Evolutionary conservation across 2,888 invertebrate genomes (phyloP).

Genomic region (Nebria brevicollis): DNA sequence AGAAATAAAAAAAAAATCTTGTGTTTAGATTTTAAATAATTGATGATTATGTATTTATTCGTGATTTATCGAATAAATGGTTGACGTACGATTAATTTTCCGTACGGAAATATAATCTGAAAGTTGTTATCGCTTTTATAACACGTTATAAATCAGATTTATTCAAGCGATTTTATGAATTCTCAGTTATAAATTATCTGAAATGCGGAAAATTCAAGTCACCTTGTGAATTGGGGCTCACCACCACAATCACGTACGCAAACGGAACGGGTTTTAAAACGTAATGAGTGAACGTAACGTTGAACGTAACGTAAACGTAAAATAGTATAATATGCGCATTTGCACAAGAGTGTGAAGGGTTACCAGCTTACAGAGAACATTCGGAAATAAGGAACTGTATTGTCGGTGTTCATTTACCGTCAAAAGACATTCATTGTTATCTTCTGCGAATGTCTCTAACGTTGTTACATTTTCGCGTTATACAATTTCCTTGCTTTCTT

Average conservation of each 20-base stretch:
- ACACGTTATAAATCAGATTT: neutral
- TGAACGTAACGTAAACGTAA: constrained; percentile 3
- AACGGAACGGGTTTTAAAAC: neutral
- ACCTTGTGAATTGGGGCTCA: neutral
- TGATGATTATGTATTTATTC: too few relatives aligned
- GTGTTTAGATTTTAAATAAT: too few relatives aligned
- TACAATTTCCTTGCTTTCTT: constrained; percentile 14
- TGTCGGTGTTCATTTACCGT: constrained; percentile 36
- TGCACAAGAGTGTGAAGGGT: constrained; percentile 12
- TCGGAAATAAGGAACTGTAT: constrained; percentile 38
- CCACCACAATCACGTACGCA: constrained; percentile 3
- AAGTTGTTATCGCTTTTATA: neutral
- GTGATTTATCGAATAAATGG: too few relatives aligned
- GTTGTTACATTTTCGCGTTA: neutral
- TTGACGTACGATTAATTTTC: neutral
- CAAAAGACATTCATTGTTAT: constrained; percentile 12
- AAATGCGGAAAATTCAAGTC: neutral
- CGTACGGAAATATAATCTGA: neutral
- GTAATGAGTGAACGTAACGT: neutral
- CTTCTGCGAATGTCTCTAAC: constrained; percentile 15
- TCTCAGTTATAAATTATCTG: neutral
- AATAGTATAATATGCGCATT: neutral
- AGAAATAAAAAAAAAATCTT: neutral
- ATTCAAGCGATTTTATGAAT: neutral
- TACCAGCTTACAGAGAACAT: constrained; percentile 10